Conservation (phyloP, 2,797 vertebrate genomes). For the Ibycter americanus region DNA sequence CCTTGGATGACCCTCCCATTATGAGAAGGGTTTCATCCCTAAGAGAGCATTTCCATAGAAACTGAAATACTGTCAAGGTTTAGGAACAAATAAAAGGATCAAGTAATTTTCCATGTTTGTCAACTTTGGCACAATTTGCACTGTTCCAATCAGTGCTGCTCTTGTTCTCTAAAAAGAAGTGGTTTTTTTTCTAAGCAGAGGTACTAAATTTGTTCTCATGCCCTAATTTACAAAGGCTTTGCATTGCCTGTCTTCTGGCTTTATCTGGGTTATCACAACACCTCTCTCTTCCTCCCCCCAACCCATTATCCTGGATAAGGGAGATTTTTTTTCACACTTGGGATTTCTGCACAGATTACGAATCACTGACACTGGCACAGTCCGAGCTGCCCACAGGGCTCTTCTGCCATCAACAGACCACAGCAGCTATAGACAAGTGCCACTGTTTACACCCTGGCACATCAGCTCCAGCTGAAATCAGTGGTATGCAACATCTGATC, state of each 20-base stretch:
- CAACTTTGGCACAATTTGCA: constrained; percentile 25
- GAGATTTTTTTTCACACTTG: neutral
- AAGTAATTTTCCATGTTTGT: constrained; percentile 45
- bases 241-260: neutral
- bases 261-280: neutral
- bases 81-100: constrained; percentile 6
- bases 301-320: neutral
- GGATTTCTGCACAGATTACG: neutral
- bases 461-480: neutral
- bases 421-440: neutral
- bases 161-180: neutral
- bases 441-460: neutral
- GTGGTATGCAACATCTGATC: rapidly evolving
- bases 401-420: neutral
- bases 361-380: neutral
- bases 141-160: neutral
- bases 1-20: neutral
- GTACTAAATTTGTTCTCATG: neutral
- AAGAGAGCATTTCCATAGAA: constrained; percentile 31
- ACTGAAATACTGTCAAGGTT: neutral
- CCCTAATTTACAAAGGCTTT: neutral
- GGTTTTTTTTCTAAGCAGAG: neutral
- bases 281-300: neutral
- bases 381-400: neutral
- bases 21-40: neutral